Evolutionary conservation across 1,140 invertebrate species (phyloP).

Genomic region (Philotrypesis tridentata): DNA sequence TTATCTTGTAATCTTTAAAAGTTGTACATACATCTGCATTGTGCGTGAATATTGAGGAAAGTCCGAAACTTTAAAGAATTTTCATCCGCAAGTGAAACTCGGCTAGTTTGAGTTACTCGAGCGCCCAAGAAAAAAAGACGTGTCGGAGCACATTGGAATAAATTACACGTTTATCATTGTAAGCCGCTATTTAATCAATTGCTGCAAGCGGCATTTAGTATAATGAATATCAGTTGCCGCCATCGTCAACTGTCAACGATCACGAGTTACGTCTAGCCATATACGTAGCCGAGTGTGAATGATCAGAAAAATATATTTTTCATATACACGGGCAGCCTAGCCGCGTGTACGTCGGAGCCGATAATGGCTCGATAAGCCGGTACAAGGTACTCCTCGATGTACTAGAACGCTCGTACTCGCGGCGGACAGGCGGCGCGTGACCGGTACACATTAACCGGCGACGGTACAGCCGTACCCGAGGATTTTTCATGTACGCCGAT

Average conservation of each 20-base stretch:
- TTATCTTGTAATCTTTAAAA: too few species aligned
- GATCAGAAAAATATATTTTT: constrained; percentile 12
- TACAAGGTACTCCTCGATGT: not conserved
- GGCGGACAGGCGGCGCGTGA: constrained; percentile 9
- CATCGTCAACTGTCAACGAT: constrained; percentile 9
- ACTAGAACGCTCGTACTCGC: not conserved
- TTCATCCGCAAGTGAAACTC: not conserved
- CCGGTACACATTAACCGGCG: constrained; percentile 22
- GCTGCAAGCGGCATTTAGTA: not conserved
- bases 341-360: not conserved
- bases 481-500: constrained; percentile 38
- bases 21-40: too few species aligned
- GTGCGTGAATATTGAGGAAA: too few species aligned
- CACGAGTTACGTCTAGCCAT: not conserved
- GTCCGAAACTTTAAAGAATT: too few species aligned
- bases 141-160: not conserved
- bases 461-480: not conserved
- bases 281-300: too few species aligned
- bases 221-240: not conserved
- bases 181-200: not conserved
- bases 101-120: not conserved
- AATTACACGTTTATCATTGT: not conserved
- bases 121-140: too few species aligned
- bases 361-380: not conserved
- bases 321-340: too few species aligned